Evolutionary conservation across 2,797 vertebrate genomes (phyloP), one percentile per base, ranked within the genome.

Genomic region (Bradypus variegatus): DNA sequence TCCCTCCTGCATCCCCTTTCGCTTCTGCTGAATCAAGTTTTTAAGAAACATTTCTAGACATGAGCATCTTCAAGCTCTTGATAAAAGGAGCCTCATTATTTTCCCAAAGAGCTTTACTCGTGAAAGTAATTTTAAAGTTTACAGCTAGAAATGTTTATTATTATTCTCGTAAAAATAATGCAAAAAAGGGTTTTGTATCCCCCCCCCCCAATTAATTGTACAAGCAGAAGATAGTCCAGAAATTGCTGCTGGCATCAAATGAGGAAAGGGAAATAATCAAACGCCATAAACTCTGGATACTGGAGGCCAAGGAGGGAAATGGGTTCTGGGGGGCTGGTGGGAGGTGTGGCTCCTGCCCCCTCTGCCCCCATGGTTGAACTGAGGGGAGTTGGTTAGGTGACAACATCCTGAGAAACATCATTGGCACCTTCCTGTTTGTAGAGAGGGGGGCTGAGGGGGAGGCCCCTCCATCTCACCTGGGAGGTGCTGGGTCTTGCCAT

Each of bases 91-190:
- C 77, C 67, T 91, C 19, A 69, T 2, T 88, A 21, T 55, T 92
- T 91, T 60, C 38, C 64, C 75, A 38, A 91, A 87, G 11, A 38
- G 48, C 79, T 91, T 91, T 73, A 78, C 36, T 67, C 33, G 60
- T 72, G 12, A 53, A 91, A 92, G 84, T 41, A 33, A 45, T 45
- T 33, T 2, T 55, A 80, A 86, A 10, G 8, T 86, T 89, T 58
- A 60, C 16, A 65, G 23, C 36, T 45, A 15, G 89, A 82, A 81
- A 31, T 29, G 25, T 18, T 60, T 83, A 27, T 80, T 89, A 53
- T 78, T 91, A 89, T 94, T 90, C 86, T 86, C 45, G 67, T 84
- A 38, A 92, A 62, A 75, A 76, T 67, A 65, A 45, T n/a, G 62
- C 15, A 13, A 50, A 62, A 81, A 79, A 73, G 50, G 33, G 11